Conservation (phyloP, 2,888 invertebrate species). For the Pyralis farinalis region DNA sequence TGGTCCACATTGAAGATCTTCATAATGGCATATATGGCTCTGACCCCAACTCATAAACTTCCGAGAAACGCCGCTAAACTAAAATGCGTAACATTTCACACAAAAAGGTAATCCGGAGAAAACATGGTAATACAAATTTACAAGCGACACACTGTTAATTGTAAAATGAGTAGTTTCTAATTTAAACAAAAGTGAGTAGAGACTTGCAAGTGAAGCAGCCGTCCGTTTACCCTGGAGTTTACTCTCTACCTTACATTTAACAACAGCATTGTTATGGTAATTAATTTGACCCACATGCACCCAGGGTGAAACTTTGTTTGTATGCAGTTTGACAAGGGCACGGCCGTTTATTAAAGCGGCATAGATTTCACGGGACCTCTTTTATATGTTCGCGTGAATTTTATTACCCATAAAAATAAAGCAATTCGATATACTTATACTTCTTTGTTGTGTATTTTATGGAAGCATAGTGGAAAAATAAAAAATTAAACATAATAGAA, state of each 20-base stretch:
- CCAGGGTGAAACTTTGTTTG: conserved; percentile 53
- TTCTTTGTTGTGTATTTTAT: too few species aligned
- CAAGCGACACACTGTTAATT: conserved; percentile 8
- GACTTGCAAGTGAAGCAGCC: conserved; percentile 20
- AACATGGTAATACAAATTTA: conserved; percentile 1
- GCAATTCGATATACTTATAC: too few species aligned
- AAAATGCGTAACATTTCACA: too few species aligned
- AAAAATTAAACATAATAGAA: too few species aligned
- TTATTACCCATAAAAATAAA: too few species aligned
- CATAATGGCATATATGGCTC: too few species aligned
- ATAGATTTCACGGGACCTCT: conserved; percentile 13
- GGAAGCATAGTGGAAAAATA: too few species aligned
- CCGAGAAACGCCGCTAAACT: too few species aligned
- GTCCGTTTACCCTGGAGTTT: conserved; percentile 27
- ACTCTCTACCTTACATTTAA: conserved; percentile 49
- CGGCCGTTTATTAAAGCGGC: conserved; percentile 1
- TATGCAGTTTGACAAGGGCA: conserved; percentile 36
- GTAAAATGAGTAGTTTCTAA: conserved; percentile 26
- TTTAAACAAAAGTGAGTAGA: conserved; percentile 45
- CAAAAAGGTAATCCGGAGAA: conserved; percentile 6
- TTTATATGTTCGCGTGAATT: too few species aligned
- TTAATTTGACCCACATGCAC: conserved; percentile 58
- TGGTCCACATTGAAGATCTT: too few species aligned
- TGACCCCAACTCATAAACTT: too few species aligned
- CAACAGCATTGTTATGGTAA: conserved; percentile 65